Evolutionary conservation across 2,113 vertebrate species (phyloP).

Genomic region (Megaceryle maxima): DNA sequence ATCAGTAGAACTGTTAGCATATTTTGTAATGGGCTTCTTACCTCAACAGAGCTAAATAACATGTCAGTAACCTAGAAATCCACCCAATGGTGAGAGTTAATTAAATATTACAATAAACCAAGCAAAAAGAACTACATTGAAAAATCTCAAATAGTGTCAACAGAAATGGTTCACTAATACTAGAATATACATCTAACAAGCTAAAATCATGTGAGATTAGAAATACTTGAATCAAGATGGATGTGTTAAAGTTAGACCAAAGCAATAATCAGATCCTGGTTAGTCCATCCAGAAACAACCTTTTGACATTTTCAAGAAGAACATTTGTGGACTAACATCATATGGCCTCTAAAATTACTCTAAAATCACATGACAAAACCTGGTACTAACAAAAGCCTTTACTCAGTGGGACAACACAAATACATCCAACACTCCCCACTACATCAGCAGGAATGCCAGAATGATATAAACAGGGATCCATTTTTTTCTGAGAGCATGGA

Average conservation of each 20-base stretch:
- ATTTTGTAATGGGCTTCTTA: conserved; percentile 8
- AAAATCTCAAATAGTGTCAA: neutral
- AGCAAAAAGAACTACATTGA: neutral
- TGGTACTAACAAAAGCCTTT: neutral
- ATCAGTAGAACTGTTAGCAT: neutral
- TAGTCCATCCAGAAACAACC: neutral
- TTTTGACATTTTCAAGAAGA: neutral
- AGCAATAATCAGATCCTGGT: neutral
- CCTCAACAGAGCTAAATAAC: neutral
- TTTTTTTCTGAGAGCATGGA: neutral
- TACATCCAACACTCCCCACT: neutral
- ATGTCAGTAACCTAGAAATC: neutral
- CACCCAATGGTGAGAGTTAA: neutral
- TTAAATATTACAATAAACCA: conserved; percentile 21
- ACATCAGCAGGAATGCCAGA: neutral
- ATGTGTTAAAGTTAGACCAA: neutral
- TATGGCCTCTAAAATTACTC: neutral
- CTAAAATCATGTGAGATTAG: neutral
- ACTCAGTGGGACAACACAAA: neutral
- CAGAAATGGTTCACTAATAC: neutral
- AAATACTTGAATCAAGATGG: neutral
- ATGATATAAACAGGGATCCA: neutral
- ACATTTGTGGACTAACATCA: neutral
- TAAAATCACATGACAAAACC: neutral
- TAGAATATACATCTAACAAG: neutral